Base-by-base conservation (phyloP, 2,113 vertebrate genomes). In the Daboia siamensis region DNA sequence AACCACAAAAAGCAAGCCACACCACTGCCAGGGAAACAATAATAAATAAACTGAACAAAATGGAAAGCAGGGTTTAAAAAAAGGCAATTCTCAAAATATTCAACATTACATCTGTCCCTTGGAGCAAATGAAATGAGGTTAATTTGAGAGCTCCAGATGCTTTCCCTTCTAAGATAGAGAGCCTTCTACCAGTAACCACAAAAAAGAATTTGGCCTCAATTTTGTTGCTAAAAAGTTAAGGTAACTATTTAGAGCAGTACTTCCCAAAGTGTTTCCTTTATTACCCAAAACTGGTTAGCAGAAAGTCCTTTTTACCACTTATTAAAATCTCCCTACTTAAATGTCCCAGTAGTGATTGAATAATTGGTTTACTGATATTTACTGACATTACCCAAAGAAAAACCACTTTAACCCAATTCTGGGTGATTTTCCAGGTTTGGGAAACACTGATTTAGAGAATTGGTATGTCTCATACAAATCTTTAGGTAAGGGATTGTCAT, bases 1-100 rank as follows among this genome's bases (percentile, higher is more conserved):
- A 96, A 88, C 84, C 88, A 86, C 15, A 95, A 89, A 95, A 95
- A 94, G 93, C 69, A 93, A 90, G 92, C 88, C 94, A 95, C 74
- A 85, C 46, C 95, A 89, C 86, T 93, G 92, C 61, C 80, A 90
- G 17, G 92, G 92, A 94, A 95, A 96, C 94, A 2, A 23, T 88
- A 86, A 95, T 39, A 93, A 89, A 54, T 69, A 59, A 94, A 84
- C 23, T 20, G 90, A 12, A 24, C 29, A 94, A 95, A 93, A 29
- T 51, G 90, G 61, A 87, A 0, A 3, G 24, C 89, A 87, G 88
- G 93, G 74, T 80, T 56, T 69, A 1, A 44, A 44, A 39, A 80
- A 33, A 91, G 51, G 93, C 91, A 88, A 95, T 0, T 5, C 59
- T n/a, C 80, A 48, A 91, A 90, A 61, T 91, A 90, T 9, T 89